Base-by-base conservation (phyloP, 2,888 invertebrate genomes). In the Dyspetes luteomarginatus region DNA sequence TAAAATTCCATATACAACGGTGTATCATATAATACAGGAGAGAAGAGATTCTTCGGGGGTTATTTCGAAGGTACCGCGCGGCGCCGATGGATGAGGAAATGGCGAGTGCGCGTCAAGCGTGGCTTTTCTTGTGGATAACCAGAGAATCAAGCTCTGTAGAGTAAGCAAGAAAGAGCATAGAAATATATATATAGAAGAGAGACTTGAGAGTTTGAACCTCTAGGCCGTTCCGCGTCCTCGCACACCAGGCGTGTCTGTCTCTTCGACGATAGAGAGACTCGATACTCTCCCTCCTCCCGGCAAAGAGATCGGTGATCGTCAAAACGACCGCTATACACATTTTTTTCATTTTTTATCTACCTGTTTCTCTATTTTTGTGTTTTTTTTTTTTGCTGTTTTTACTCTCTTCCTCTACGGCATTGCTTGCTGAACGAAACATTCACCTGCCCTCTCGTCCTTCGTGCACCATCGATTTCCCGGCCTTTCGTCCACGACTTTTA, bases 211-310 rank as follows among this genome's bases (percentile, higher is more conserved):
- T 81, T n/a, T 77, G 71, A 89, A 89, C 87, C 89, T 88, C 88
- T 88, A 87, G 88, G 87, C 88, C 91, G 91, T 91, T 91, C 91
- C 91, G 90, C 91, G 90, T 91, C 91, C 91, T 89, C 89, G 91
- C 89, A 89, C 91, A 91, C 83, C 89, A 87, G 89, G 89, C 88
- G 88, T 88, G 89, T 89, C 87, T 86, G 86, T 85, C 85, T 83
- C 83, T 84, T 85, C 79, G 78, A 83, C 55, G 60, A 60, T n/a
- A n/a, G 67, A 74, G 68, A 78, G 71, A 77, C 74, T 79, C 69
- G 81, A 81, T 83, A 81, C 82, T 82, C 83, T 81, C 82, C 83
- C 81, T 24, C 74, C 79, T 50, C 67, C 73, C 62, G 65, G 82
- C 67, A 65, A 73, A 74, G 76, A 83, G 79, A 84, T 82, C 83